These are phyloP conservation scores for Vidua macroura DNA, from an alignment of 2,113 vertebrate species.

Conservation along the genomic window DNA sequence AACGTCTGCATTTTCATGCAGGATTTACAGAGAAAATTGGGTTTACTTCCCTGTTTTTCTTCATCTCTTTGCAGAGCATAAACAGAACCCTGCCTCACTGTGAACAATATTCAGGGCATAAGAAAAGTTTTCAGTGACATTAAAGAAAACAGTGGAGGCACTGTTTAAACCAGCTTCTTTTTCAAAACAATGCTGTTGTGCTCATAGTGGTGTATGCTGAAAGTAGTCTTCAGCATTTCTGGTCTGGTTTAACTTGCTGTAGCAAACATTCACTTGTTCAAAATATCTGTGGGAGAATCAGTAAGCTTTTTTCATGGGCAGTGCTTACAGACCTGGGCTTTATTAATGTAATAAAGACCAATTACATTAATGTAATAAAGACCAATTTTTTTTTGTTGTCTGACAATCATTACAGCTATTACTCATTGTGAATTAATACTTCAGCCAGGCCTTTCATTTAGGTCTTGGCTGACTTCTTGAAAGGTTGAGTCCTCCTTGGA, in stretches of 20 bases:
- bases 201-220: background rate
- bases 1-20: background rate
- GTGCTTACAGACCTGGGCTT: background rate
- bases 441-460: background rate
- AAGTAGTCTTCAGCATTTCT: background rate
- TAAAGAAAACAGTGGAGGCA: background rate
- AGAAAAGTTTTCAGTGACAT: background rate
- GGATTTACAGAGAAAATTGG: background rate
- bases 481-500: background rate
- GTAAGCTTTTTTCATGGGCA: background rate
- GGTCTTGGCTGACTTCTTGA: background rate
- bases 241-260: background rate
- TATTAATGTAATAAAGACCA: background rate
- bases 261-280: background rate
- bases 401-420: background rate
- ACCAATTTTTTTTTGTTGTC: background rate
- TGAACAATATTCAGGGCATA: background rate
- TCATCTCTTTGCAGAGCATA: background rate
- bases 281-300: background rate
- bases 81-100: background rate
- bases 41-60: background rate
- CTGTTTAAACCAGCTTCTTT: background rate
- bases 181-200: background rate
- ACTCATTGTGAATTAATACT: background rate
- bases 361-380: background rate